Evolutionary conservation across 2,113 vertebrate genomes (phyloP).

Genomic region (Scartelaos histophorus): DNA sequence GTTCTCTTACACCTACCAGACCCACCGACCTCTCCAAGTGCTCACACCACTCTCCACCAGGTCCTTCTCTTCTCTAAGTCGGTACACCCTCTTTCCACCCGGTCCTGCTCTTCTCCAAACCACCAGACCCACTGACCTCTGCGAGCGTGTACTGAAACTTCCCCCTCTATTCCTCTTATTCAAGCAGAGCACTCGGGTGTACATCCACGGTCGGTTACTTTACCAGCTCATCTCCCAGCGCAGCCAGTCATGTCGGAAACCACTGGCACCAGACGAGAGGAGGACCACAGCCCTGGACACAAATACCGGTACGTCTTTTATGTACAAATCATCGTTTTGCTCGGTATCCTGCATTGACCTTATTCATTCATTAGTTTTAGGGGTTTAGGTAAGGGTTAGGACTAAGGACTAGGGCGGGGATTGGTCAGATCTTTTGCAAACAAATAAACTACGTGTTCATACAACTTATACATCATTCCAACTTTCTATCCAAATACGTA

Average conservation of each 20-base stretch:
- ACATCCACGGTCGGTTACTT: too few species aligned
- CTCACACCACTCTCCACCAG: background rate
- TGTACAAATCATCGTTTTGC: background rate
- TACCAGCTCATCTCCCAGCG: background rate
- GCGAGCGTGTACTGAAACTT: too few species aligned
- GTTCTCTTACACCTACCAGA: background rate
- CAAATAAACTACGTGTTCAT: too few species aligned
- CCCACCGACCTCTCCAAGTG: background rate
- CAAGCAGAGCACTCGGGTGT: too few species aligned
- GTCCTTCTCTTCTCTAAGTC: background rate
- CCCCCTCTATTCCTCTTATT: background rate
- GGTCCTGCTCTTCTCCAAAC: background rate
- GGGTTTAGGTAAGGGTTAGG: too few species aligned
- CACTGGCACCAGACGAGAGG: conserved; percentile 3
- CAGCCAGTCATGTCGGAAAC: conserved; percentile 29
- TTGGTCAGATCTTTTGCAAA: too few species aligned
- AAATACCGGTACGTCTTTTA: conserved; percentile 18
- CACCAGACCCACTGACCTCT: background rate
- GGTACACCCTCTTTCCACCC: background rate
- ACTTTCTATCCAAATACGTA: background rate
- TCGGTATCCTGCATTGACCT: background rate
- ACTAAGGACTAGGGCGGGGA: too few species aligned
- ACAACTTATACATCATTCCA: background rate
- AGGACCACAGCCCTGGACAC: background rate
- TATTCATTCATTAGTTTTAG: too few species aligned